Conservation (phyloP, 2,888 invertebrate genomes). For the Caenorhabditis imperialis region DNA sequence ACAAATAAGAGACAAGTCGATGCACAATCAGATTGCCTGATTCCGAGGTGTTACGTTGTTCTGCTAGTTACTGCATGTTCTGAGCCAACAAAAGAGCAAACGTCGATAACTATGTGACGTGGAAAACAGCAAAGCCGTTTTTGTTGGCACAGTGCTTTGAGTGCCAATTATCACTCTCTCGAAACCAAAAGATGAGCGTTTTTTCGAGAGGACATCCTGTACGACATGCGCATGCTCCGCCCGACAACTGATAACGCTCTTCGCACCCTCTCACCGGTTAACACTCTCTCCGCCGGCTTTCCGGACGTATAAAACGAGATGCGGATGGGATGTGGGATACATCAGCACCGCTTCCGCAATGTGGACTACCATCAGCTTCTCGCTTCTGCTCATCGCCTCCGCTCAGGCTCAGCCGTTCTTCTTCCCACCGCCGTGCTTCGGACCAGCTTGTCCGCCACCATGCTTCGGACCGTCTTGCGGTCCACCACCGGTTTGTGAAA, state of each 20-base stretch:
- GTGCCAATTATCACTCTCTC: slow-evolving; percentile 29
- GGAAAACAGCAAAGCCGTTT: slow-evolving; percentile 17
- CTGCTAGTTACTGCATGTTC: no score
- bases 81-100: no score
- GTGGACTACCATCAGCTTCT: slow-evolving; percentile 18
- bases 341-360: slow-evolving; percentile 10
- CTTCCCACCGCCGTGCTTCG: slow-evolving; percentile 38
- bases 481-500: slow-evolving; percentile 19
- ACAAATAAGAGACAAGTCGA: slow-evolving; percentile 28
- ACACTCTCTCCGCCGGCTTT: slow-evolving; percentile 12
- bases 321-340: background rate
- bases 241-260: slow-evolving; percentile 29
- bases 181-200: slow-evolving; percentile 46
- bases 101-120: no score
- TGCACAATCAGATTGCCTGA: slow-evolving; percentile 18
- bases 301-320: slow-evolving; percentile 25
- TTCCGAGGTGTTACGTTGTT: no score
- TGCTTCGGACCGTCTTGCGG: slow-evolving; percentile 29
- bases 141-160: slow-evolving; percentile 13
- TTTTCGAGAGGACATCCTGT: slow-evolving; percentile 46
- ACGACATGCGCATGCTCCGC: slow-evolving; percentile 27
- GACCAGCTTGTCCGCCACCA: slow-evolving; percentile 12
- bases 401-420: slow-evolving; percentile 27
- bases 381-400: slow-evolving; percentile 23
- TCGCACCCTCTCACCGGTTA: slow-evolving; percentile 29